phyloP scores from a whole-genome alignment of 2,113 vertebrate species.

The Myiozetetes cayanensis region DNA sequence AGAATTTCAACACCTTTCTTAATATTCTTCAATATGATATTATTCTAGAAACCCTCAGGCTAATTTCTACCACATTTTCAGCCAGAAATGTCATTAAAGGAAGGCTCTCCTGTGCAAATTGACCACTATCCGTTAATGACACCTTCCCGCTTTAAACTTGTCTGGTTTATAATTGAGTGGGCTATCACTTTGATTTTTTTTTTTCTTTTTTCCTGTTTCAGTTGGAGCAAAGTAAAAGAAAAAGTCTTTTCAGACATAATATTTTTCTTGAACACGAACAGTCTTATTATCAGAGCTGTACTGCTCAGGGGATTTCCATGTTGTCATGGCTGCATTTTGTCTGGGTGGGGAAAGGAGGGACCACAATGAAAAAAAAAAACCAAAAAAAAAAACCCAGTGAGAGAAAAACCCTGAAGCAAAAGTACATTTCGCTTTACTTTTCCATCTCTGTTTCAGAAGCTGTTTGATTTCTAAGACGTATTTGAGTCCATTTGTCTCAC shows the following conservation, averaged over 20 bases:
- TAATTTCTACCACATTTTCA: background rate
- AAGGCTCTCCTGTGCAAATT: background rate
- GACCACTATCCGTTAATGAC: background rate
- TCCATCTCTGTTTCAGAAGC: background rate
- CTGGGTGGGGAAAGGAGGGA: slow-evolving; percentile 31
- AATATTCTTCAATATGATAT: background rate
- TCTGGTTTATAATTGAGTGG: slow-evolving; percentile 63
- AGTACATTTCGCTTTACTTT: slow-evolving; percentile 39
- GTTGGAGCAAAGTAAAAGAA: slow-evolving; percentile 27
- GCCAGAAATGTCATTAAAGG: background rate
- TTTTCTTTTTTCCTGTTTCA: slow-evolving; percentile 54
- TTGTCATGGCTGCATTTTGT: slow-evolving; percentile 47
- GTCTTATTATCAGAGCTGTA: slow-evolving; percentile 35
- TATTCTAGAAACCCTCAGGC: background rate
- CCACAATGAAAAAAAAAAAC: slow-evolving; percentile 28
- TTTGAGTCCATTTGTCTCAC: background rate
- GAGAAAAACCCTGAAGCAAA: slow-evolving; percentile 7
- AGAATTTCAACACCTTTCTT: background rate
- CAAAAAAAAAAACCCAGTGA: background rate
- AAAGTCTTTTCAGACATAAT: slow-evolving; percentile 43
- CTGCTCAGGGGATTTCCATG: slow-evolving; percentile 60
- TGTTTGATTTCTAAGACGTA: background rate
- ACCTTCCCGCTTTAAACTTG: slow-evolving; percentile 51
- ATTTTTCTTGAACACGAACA: slow-evolving; percentile 52
- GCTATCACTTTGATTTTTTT: slow-evolving; percentile 47